Conservation (phyloP, 2,113 vertebrate genomes). For the Lathamus discolor region DNA sequence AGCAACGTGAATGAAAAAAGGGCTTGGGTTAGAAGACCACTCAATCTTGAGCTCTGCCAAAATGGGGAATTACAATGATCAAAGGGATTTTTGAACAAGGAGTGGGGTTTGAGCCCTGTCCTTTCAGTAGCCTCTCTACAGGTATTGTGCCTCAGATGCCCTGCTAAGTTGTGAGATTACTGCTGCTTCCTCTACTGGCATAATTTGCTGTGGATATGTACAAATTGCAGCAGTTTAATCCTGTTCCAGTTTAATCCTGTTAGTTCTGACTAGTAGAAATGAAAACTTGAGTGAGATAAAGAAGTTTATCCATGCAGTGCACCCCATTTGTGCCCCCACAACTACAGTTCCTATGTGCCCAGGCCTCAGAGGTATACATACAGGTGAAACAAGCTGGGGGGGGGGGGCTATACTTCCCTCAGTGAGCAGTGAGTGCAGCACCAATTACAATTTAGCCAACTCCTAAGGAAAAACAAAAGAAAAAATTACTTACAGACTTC, state of each 20-base stretch:
- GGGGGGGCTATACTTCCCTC: background rate
- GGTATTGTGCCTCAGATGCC: background rate
- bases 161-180: background rate
- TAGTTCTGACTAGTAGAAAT: background rate
- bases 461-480: background rate
- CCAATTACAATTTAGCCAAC: background rate
- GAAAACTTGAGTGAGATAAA: background rate
- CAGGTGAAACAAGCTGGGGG: background rate
- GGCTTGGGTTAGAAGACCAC: background rate
- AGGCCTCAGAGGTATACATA: background rate
- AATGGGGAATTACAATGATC: background rate
- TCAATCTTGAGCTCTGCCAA: background rate
- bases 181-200: background rate
- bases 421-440: background rate
- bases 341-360: background rate
- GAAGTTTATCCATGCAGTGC: background rate
- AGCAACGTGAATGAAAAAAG: background rate
- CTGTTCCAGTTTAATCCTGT: background rate
- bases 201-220: background rate
- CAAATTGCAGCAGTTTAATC: background rate
- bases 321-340: background rate
- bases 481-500: background rate
- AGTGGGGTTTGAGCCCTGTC: background rate
- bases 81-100: background rate
- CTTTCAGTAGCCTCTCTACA: background rate